These are phyloP conservation scores for Lordiphosa clarofinis DNA, from an alignment of 1,140 invertebrate species.

Conservation along the genomic window DNA sequence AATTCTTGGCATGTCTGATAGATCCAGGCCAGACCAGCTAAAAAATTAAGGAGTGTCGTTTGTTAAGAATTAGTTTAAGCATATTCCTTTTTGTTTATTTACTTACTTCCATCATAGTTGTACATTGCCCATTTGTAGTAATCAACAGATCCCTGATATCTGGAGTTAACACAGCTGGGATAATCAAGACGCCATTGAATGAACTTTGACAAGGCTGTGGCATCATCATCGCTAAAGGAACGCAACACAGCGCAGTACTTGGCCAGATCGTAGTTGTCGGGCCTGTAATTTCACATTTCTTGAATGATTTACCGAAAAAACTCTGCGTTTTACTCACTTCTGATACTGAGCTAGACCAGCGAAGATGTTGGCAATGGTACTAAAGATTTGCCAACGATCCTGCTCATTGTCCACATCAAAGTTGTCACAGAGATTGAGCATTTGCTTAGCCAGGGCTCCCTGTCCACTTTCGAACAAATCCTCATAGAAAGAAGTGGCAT, in stretches of 20 bases:
- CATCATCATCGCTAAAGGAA: slow-evolving; percentile 50
- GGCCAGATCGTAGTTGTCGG: slow-evolving; percentile 36
- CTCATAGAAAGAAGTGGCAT: slow-evolving; percentile 81
- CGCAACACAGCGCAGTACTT: slow-evolving; percentile 47
- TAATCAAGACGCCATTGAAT: slow-evolving; percentile 35
- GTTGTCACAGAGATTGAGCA: slow-evolving; percentile 73
- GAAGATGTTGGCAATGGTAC: slow-evolving; percentile 68
- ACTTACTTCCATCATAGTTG: slow-evolving; percentile 48
- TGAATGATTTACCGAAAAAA: neutral
- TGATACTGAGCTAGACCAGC: slow-evolving; percentile 70
- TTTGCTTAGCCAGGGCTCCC: slow-evolving; percentile 42
- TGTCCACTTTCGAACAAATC: slow-evolving; percentile 61
- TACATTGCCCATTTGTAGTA: slow-evolving; percentile 58
- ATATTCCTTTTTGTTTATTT: neutral
- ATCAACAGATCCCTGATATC: slow-evolving; percentile 41
- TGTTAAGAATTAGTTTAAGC: neutral
- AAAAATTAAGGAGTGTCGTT: neutral
- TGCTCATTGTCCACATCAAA: slow-evolving; percentile 54
- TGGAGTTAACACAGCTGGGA: slow-evolving; percentile 35
- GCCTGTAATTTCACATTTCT: slow-evolving; percentile 10
- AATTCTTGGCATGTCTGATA: slow-evolving; percentile 89
- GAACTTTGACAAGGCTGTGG: slow-evolving; percentile 53
- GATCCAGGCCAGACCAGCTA: slow-evolving; percentile 80
- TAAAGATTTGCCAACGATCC: slow-evolving; percentile 71
- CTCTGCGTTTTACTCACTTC: slow-evolving; percentile 28